phyloP scores from a whole-genome alignment of 1,140 invertebrate species.

The Dendroctonus valens region DNA sequence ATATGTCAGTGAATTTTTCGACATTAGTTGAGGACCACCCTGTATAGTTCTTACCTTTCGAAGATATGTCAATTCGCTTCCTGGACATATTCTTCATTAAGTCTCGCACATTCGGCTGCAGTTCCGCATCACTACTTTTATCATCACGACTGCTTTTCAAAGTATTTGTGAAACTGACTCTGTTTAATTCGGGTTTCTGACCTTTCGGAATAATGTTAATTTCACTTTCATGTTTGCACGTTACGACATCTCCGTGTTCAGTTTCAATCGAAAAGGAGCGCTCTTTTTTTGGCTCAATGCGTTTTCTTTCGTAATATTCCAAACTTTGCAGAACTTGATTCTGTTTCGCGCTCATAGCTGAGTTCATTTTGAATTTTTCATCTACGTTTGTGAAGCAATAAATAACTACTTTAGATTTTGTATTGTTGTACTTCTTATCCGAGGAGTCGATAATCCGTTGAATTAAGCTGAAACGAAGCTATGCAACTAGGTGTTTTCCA shows the following conservation, averaged over 20 bases:
- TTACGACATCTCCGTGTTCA: conserved; percentile 34
- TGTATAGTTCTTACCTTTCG: conserved; percentile 14
- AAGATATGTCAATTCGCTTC: conserved; percentile 18
- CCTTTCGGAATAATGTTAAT: conserved; percentile 19
- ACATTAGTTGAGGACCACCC: neutral
- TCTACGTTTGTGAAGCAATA: conserved; percentile 28
- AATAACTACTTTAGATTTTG: conserved; percentile 35
- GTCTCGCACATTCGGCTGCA: conserved; percentile 20
- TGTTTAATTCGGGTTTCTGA: neutral
- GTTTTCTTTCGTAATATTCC: conserved; percentile 7
- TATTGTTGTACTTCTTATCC: conserved; percentile 36
- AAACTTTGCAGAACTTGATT: conserved; percentile 17
- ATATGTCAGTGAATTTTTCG: no score
- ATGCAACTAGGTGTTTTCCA: neutral
- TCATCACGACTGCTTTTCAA: neutral
- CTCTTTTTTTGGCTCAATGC: conserved; percentile 4
- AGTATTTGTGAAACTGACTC: conserved; percentile 20
- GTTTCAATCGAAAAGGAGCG: conserved; percentile 29
- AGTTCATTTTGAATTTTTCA: conserved; percentile 28
- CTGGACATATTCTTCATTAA: conserved; percentile 25
- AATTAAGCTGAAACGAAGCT: conserved; percentile 27
- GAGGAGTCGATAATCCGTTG: conserved; percentile 35
- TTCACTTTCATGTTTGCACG: conserved; percentile 26
- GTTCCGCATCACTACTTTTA: conserved; percentile 5
- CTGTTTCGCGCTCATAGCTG: conserved; percentile 29